A percentile compares a stretch with the other conserved stretches of the same genome.
phyloP scores from a whole-genome alignment of 2,888 invertebrate species.

The Coenonympha arcania region DNA sequence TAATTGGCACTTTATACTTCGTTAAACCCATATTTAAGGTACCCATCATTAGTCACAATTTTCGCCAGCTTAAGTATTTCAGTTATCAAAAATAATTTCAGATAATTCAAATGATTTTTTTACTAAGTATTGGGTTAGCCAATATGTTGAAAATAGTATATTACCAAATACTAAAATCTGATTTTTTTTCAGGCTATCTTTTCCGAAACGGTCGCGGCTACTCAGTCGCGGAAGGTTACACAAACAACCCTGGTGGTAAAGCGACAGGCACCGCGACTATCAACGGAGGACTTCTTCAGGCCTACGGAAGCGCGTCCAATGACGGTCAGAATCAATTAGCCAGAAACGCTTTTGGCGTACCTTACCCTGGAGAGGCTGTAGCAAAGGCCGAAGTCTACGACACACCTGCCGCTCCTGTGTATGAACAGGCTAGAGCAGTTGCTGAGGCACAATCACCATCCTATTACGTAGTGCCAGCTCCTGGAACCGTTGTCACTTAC shows the following conservation, averaged over 20 bases:
- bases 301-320: slow-evolving; percentile 40
- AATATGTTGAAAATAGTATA: no score
- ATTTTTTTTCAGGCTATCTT: slow-evolving; percentile 37
- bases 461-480: slow-evolving; percentile 50
- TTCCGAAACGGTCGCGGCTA: slow-evolving; percentile 57
- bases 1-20: no score
- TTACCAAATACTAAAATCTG: neutral
- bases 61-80: no score
- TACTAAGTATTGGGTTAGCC: no score
- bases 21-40: no score
- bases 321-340: slow-evolving; percentile 26
- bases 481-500: slow-evolving; percentile 53
- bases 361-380: slow-evolving; percentile 42
- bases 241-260: slow-evolving; percentile 40
- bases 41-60: no score
- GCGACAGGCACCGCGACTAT: slow-evolving; percentile 46
- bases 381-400: slow-evolving; percentile 45
- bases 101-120: no score
- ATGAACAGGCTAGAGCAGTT: slow-evolving; percentile 34
- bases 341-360: slow-evolving; percentile 34
- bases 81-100: neutral
- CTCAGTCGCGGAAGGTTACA: slow-evolving; percentile 47
- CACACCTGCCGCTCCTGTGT: slow-evolving; percentile 29
- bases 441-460: slow-evolving; percentile 35
- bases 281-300: slow-evolving; percentile 39